Evolutionary conservation across 2,888 invertebrate species (phyloP).

Genomic region (Caenorhabditis japonica): DNA sequence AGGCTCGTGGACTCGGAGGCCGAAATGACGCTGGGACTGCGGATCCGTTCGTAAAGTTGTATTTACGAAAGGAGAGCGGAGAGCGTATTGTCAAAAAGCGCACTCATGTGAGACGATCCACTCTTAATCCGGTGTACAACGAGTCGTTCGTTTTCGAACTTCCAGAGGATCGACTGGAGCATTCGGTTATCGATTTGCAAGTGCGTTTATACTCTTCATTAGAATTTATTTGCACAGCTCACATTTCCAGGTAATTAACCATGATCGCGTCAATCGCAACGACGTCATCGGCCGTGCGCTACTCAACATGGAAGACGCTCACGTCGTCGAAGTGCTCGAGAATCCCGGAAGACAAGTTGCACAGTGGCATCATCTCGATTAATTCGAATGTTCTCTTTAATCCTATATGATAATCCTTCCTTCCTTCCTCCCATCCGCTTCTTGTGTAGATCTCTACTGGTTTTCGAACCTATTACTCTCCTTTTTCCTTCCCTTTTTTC

Average conservation of each 20-base stretch:
- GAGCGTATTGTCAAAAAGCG: constrained; percentile 98
- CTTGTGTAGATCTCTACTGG: constrained; percentile 37
- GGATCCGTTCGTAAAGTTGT: constrained; percentile 98
- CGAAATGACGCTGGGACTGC: constrained; percentile 84
- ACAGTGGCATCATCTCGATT: constrained; percentile 94
- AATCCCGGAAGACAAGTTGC: constrained; percentile 97
- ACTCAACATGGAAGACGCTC: constrained; percentile 62
- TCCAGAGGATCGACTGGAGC: constrained; percentile 80
- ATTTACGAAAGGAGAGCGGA: constrained; percentile 88
- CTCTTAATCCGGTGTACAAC: constrained; percentile 97
- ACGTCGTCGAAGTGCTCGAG: constrained; percentile 82
- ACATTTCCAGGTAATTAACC: constrained; percentile 62
- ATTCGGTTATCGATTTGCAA: constrained; percentile 65
- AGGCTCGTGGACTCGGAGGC: constrained; percentile 93
- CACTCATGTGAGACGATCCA: constrained; percentile 86
- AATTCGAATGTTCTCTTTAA: background rate
- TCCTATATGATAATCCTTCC: background rate
- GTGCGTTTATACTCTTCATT: constrained; percentile 41
- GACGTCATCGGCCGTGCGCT: constrained; percentile 66
- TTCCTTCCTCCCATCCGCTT: background rate
- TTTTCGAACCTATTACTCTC: constrained; percentile 30
- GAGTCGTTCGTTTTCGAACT: constrained; percentile 98
- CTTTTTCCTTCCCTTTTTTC: background rate
- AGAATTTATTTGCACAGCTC: background rate
- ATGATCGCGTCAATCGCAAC: constrained; percentile 60